phyloP scores from a whole-genome alignment of 2,888 invertebrate species.

The Cataglyphis livida region DNA sequence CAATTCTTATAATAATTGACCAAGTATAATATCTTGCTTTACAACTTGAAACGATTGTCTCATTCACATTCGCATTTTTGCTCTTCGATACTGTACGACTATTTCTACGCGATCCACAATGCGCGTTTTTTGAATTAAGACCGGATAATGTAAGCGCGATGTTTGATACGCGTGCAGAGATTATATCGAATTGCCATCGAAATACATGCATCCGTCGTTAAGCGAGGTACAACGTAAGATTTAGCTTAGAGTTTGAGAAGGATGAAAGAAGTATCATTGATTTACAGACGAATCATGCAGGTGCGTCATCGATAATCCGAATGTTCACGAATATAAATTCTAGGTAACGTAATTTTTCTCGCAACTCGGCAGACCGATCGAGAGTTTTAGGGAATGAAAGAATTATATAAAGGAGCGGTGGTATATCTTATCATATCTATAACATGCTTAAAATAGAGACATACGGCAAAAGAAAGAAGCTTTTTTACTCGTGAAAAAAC shows the following conservation, averaged over 20 bases:
- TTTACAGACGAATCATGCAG: constrained; percentile 37
- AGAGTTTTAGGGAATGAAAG: constrained; percentile 59
- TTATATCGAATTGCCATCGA: constrained; percentile 48
- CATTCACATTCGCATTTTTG: constrained; percentile 38
- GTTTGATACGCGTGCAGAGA: constrained; percentile 42
- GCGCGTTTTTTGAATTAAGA: constrained; percentile 22
- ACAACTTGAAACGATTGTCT: constrained; percentile 33
- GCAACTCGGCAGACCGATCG: constrained; percentile 60
- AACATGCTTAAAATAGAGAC: constrained; percentile 80
- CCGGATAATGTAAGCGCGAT: constrained; percentile 31
- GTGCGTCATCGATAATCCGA: constrained; percentile 37
- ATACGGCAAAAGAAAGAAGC: constrained; percentile 60
- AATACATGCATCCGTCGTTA: constrained; percentile 49
- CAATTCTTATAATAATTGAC: constrained; percentile 37
- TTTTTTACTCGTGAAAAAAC: constrained; percentile 78
- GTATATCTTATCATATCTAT: constrained; percentile 79
- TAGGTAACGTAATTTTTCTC: constrained; percentile 48
- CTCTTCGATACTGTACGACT: constrained; percentile 22
- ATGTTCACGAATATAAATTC: constrained; percentile 49
- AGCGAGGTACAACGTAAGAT: constrained; percentile 42
- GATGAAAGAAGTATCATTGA: constrained; percentile 32
- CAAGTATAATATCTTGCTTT: constrained; percentile 45
- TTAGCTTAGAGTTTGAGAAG: constrained; percentile 44
- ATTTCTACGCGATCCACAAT: constrained; percentile 29
- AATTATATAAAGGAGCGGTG: constrained; percentile 55